phyloP scores from a whole-genome alignment of 2,888 invertebrate genomes.

The Nezara viridula region DNA sequence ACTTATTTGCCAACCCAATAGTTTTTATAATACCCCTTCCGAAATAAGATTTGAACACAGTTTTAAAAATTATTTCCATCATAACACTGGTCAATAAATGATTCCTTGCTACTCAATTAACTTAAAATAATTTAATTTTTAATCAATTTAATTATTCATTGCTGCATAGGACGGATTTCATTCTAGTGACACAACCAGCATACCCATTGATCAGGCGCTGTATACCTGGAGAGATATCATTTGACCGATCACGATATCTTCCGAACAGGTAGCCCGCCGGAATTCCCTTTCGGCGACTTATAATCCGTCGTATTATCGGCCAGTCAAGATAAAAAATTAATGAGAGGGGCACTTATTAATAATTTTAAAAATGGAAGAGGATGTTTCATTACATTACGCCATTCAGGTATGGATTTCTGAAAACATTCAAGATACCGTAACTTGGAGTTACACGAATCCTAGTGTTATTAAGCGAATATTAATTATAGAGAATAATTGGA shows the following conservation, averaged over 20 bases:
- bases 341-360: not conserved
- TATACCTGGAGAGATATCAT: not conserved
- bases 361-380: not conserved
- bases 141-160: not conserved
- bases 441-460: too few relatives aligned
- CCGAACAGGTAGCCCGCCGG: not conserved
- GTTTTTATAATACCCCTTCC: too few relatives aligned
- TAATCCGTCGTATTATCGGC: not conserved
- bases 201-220: not conserved
- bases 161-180: not conserved
- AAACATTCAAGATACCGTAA: not conserved
- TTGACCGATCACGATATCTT: constrained; percentile 11
- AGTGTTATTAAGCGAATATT: too few relatives aligned
- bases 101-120: not conserved
- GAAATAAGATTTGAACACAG: too few relatives aligned
- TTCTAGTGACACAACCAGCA: not conserved
- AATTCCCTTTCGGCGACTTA: not conserved
- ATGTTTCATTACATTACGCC: not conserved
- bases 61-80: too few relatives aligned
- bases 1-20: too few relatives aligned
- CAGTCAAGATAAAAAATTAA: not conserved
- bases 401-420: not conserved
- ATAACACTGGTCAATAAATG: not conserved
- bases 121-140: not conserved
- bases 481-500: too few relatives aligned